These are phyloP conservation scores for Tetranychus truncatus DNA, from an alignment of 2,888 invertebrate species.

Conservation along the genomic window DNA sequence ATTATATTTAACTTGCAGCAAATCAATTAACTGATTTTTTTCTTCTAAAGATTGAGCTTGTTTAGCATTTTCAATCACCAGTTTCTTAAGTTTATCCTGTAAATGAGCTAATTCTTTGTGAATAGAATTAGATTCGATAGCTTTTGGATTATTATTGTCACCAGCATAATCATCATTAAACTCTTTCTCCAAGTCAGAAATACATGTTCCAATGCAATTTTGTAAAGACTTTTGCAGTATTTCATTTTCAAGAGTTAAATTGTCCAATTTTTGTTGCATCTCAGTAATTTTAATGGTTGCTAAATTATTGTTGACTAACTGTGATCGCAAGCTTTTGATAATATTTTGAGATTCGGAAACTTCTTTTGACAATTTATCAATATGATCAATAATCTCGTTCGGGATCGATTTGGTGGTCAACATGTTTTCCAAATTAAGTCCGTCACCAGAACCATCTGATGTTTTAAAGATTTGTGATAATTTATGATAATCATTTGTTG, in stretches of 20 bases:
- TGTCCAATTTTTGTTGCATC: slow-evolving; percentile 18
- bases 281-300: slow-evolving; percentile 7
- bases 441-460: too few relatives aligned
- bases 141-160: too few relatives aligned
- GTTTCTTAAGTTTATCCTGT: background rate
- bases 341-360: background rate
- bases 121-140: background rate
- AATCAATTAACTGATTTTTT: background rate
- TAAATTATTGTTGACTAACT: slow-evolving; percentile 6
- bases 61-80: background rate
- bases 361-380: background rate
- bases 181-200: slow-evolving; percentile 14
- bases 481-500: background rate
- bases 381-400: background rate
- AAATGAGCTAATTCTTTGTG: background rate
- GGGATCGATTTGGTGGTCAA: background rate
- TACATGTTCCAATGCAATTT: slow-evolving; percentile 16
- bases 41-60: background rate
- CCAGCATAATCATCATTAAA: background rate
- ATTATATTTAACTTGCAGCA: background rate
- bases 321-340: background rate
- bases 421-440: too few relatives aligned
- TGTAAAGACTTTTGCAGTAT: slow-evolving; percentile 17
- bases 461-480: background rate
- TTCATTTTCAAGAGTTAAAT: slow-evolving; percentile 18